Evolutionary conservation across 2,888 invertebrate species (phyloP), one percentile per base, ranked within the genome.

Genomic region (Eutolmus rufibarbis): DNA sequence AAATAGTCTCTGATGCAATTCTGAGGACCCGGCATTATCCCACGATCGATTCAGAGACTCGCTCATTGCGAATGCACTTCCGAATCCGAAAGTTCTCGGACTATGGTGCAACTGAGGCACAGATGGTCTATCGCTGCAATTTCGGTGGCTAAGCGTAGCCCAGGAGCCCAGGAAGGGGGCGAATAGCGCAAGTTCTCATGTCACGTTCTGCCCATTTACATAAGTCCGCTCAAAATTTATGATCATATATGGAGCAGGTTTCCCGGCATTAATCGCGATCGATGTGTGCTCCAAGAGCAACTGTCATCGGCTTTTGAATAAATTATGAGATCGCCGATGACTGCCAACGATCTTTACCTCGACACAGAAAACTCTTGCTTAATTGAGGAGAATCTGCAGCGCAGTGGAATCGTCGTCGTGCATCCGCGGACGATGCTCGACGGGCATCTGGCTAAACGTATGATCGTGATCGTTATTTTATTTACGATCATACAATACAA

Each of bases 321-420:
- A 86, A 86, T 77, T 86, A 86, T 77, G 77, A 86, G 77, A 86
- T 86, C 86, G 76, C n/a, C 56, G 86, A 37, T 77, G 86, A 77
- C 77, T 56, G 37, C 43, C 46, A 86, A 23, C 56, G 40, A 76
- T 77, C 51, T 86, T 66, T 77, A 86, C 86, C 86, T 86, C 86
- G 86, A 86, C 86, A 86, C 86, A 86, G 77, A 86, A 86, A 86
- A 86, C 16, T 86, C 51, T 84, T 84, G 74, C 84, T 84, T 84
- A 84, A 84, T 57, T 74, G 84, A 84, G 66, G 84, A 84, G 66
- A 66, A 84, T 37, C 84, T 37, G 57, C 66, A 84, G 57, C 66
- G 5, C 84, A 66, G 66, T n/a, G 66, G 84, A 84, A 84, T 84
- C 14, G 37, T 74, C 34, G 37, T 23, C 23, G 31, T 37, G 66